A percentile compares a stretch with the other conserved stretches of the same genome.
These are phyloP conservation scores for Cydia splendana DNA, from an alignment of 1,140 invertebrate genomes.

Conservation along the genomic window DNA sequence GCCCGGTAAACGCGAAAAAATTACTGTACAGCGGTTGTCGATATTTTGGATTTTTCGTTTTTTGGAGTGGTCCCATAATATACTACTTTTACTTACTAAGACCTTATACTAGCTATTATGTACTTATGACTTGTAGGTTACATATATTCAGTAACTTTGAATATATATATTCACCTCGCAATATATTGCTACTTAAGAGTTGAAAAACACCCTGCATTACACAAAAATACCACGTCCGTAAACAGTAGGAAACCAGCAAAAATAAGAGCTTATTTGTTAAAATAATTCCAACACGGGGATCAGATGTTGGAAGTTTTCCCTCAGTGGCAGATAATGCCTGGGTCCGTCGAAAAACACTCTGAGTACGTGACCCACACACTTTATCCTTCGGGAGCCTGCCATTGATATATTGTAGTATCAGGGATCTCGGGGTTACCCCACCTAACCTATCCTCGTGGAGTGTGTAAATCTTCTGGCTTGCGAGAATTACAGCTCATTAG, in stretches of 20 bases:
- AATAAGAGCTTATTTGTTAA: conserved; percentile 34
- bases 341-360: conserved; percentile 65
- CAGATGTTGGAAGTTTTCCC: conserved; percentile 49
- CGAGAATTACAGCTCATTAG: conserved; percentile 53
- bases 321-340: conserved; percentile 53
- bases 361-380: conserved; percentile 61
- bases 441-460: conserved; percentile 46
- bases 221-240: background rate
- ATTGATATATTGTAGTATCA: conserved; percentile 61
- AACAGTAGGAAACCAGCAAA: background rate
- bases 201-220: too few relatives aligned
- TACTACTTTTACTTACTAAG: too few relatives aligned
- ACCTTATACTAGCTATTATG: too few relatives aligned
- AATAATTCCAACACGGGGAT: conserved; percentile 40
- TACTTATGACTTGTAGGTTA: too few relatives aligned
- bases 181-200: too few relatives aligned
- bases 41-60: too few relatives aligned
- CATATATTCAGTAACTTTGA: too few relatives aligned
- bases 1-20: too few relatives aligned
- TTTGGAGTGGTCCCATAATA: too few relatives aligned
- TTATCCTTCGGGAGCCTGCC: conserved; percentile 53
- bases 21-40: too few relatives aligned
- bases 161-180: too few relatives aligned
- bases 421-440: conserved; percentile 44
- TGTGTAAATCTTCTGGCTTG: conserved; percentile 52